Conservation (phyloP, 2,797 vertebrate genomes). For the Hirundo rustica region DNA sequence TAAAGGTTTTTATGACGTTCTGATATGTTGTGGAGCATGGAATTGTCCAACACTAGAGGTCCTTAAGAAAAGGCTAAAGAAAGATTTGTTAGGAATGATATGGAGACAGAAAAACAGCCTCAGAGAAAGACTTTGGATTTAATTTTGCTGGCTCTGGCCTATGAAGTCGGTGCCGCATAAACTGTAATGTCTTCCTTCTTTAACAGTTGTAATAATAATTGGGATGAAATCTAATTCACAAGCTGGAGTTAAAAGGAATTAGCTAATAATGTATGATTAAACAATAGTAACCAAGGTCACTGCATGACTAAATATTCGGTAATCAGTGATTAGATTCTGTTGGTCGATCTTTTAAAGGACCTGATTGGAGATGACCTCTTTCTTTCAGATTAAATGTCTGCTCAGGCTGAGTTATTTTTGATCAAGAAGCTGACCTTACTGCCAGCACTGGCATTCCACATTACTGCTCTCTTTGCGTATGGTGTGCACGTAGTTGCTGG, state of each 20-base stretch:
- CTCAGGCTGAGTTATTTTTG: constrained; percentile 68
- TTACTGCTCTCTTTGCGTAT: constrained; percentile 58
- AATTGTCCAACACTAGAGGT: background rate
- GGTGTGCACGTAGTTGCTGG: background rate
- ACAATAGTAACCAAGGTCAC: constrained; percentile 58
- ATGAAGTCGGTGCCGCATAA: background rate
- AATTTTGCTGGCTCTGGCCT: background rate
- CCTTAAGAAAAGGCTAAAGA: background rate
- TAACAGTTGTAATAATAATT: constrained; percentile 17
- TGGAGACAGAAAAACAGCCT: background rate
- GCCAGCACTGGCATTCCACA: constrained; percentile 24
- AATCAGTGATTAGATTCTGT: constrained; percentile 62
- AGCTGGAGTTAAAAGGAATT: constrained; percentile 45
- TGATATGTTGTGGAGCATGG: background rate
- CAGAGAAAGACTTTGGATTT: background rate
- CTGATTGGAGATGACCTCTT: constrained; percentile 71
- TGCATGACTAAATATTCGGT: constrained; percentile 53
- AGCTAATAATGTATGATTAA: constrained; percentile 51
- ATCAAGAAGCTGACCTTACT: constrained; percentile 66
- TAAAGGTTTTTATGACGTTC: background rate
- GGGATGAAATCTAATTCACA: constrained; percentile 24
- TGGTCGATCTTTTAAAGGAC: constrained; percentile 63
- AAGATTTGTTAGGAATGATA: background rate
- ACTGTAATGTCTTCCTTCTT: background rate
- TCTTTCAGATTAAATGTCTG: constrained; percentile 71